Evolutionary conservation across 1,140 invertebrate species (phyloP).

Genomic region (Galleria mellonella): DNA sequence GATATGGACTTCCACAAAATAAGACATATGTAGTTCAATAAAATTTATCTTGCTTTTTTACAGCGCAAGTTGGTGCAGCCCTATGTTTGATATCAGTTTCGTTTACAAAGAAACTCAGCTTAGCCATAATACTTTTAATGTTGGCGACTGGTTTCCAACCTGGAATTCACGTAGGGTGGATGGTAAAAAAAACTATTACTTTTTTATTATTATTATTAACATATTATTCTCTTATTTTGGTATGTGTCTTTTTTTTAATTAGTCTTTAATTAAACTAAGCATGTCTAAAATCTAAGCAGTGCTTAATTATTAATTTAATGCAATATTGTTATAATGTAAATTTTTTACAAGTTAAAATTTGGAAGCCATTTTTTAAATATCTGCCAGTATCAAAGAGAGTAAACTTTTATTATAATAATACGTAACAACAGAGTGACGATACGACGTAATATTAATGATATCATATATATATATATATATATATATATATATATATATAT

Average conservation of each 20-base stretch:
- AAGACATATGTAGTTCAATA: not conserved
- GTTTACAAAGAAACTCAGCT: slow-evolving; percentile 23
- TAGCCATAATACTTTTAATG: slow-evolving; percentile 68
- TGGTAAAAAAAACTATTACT: slow-evolving; percentile 16
- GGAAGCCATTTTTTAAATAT: too few species aligned
- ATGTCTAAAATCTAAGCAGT: not conserved
- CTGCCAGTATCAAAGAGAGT: too few species aligned
- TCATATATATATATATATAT: too few species aligned
- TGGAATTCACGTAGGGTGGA: slow-evolving; percentile 68
- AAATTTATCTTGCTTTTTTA: slow-evolving; percentile 5
- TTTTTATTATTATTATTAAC: not conserved
- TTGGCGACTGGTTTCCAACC: slow-evolving; percentile 77
- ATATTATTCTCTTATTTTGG: not conserved
- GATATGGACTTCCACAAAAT: too few species aligned
- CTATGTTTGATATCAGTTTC: slow-evolving; percentile 40
- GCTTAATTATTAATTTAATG: not conserved
- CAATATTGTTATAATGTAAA: too few species aligned
- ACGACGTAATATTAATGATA: too few species aligned
- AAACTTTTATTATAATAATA: too few species aligned
- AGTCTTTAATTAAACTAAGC: not conserved
- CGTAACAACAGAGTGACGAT: too few species aligned
- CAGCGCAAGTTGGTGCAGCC: slow-evolving; percentile 33
- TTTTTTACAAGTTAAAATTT: too few species aligned
- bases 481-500: too few species aligned
- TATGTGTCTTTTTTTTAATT: not conserved